phyloP scores from a whole-genome alignment of 1,140 invertebrate species.

The Samia ricini region DNA sequence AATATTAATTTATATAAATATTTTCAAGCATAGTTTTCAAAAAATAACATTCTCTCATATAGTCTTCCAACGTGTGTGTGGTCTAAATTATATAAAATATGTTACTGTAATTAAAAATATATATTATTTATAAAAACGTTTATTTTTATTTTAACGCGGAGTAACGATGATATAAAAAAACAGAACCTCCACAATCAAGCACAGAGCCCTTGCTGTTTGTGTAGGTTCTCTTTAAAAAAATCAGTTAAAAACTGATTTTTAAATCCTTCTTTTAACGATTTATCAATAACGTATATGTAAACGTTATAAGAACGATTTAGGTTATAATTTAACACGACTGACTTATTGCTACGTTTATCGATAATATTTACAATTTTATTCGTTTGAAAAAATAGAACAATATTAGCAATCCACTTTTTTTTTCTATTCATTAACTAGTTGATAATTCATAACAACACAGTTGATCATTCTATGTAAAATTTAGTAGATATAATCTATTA shows the following conservation, averaged over 20 bases:
- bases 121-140: constrained; percentile 13
- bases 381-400: no score
- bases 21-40: constrained; percentile 23
- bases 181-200: constrained; percentile 48
- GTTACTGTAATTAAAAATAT: not conserved
- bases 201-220: constrained; percentile 63
- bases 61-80: constrained; percentile 73
- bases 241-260: constrained; percentile 17
- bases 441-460: no score
- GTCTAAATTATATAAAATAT: constrained; percentile 20
- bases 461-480: no score
- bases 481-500: no score
- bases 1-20: constrained; percentile 26
- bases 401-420: no score
- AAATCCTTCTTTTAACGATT: constrained; percentile 17
- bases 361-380: not conserved
- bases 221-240: constrained; percentile 27
- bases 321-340: constrained; percentile 7
- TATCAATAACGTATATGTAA: constrained; percentile 3
- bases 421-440: no score
- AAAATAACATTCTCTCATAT: constrained; percentile 49
- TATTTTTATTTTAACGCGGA: constrained; percentile 35
- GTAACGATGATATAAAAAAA: constrained; percentile 40
- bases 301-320: constrained; percentile 16
- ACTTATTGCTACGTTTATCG: not conserved